phyloP scores from a whole-genome alignment of 2,888 invertebrate species.

The Dynastes hyllus region DNA sequence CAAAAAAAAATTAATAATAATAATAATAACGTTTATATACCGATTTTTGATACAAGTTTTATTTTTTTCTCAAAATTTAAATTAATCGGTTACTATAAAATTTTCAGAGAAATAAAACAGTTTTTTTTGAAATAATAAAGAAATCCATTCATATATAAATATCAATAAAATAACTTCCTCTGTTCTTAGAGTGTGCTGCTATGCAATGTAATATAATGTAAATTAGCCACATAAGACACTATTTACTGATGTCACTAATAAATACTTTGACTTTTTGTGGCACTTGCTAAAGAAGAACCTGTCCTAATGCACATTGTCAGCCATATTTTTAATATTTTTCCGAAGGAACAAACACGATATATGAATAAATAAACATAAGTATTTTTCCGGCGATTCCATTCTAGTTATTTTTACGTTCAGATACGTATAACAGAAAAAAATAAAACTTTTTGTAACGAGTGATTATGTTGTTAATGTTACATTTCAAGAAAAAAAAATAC shows the following conservation, averaged over 20 bases:
- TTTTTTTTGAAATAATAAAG: not conserved
- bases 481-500: slow-evolving; percentile 43
- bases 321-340: slow-evolving; percentile 26
- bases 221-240: slow-evolving; percentile 60
- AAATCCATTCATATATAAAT: slow-evolving; percentile 30
- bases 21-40: slow-evolving; percentile 20
- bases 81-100: slow-evolving; percentile 5
- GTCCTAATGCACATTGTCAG: slow-evolving; percentile 51
- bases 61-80: slow-evolving; percentile 34
- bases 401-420: not conserved
- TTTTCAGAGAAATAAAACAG: no score
- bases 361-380: not conserved
- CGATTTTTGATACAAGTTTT: slow-evolving; percentile 22
- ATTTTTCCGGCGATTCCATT: not conserved
- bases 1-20: not conserved
- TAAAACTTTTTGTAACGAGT: slow-evolving; percentile 50
- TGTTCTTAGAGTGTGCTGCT: slow-evolving; percentile 61
- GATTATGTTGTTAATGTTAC: slow-evolving; percentile 54
- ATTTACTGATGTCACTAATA: slow-evolving; percentile 51
- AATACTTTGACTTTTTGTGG: slow-evolving; percentile 56
- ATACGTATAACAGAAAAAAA: slow-evolving; percentile 7
- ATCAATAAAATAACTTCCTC: slow-evolving; percentile 58
- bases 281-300: slow-evolving; percentile 51
- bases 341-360: slow-evolving; percentile 5
- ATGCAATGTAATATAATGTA: slow-evolving; percentile 54